A percentile compares a stretch with the other conserved stretches of the same genome.
phyloP scores from a whole-genome alignment of 1,140 invertebrate genomes.

The Macrosteles quadrilineatus region DNA sequence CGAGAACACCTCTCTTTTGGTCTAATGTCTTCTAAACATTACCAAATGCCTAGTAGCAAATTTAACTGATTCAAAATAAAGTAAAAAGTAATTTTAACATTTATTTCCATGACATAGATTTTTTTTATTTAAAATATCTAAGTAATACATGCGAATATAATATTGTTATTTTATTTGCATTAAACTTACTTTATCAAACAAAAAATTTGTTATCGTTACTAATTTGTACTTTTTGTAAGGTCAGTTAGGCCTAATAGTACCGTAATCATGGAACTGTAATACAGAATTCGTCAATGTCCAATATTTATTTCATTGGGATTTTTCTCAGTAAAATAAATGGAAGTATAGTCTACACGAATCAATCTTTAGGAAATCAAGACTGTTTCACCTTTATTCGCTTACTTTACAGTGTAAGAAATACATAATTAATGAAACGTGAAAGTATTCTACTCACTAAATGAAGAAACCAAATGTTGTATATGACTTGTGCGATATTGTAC shows the following conservation, averaged over 20 bases:
- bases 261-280: no score
- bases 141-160: not conserved
- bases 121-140: not conserved
- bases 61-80: not conserved
- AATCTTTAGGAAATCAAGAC: no score
- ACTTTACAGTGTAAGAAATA: no score
- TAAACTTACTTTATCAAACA: no score
- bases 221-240: no score
- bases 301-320: no score
- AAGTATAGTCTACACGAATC: no score
- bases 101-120: not conserved
- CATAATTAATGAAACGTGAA: not conserved
- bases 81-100: not conserved
- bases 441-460: conserved; percentile 50
- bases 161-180: not conserved
- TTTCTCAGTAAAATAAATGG: no score
- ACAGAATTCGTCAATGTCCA: no score
- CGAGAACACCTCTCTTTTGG: not conserved
- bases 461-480: conserved; percentile 63
- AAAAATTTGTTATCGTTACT: no score
- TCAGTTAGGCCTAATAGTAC: no score
- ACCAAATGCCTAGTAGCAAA: not conserved
- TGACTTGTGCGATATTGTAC: conserved; percentile 70
- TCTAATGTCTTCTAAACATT: not conserved
- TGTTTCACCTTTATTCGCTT: no score